These are phyloP conservation scores for Charadrius vociferus DNA, from an alignment of 2,113 vertebrate genomes.

Conservation along the genomic window DNA sequence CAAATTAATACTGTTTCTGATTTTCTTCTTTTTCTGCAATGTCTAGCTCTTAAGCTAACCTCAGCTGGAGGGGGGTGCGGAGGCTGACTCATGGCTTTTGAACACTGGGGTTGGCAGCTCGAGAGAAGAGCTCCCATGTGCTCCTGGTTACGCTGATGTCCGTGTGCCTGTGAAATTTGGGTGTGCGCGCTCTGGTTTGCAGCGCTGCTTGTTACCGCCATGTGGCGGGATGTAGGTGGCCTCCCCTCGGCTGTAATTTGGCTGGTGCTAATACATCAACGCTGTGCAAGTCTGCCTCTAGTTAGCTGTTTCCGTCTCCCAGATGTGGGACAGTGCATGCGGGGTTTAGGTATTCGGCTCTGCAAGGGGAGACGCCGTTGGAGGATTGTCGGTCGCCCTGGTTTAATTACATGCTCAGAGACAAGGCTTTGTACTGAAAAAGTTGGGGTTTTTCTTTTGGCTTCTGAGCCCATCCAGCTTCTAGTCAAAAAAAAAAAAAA, in stretches of 20 bases:
- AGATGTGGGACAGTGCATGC: neutral
- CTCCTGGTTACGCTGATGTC: neutral
- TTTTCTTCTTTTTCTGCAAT: neutral
- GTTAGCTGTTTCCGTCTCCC: neutral
- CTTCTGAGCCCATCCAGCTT: neutral
- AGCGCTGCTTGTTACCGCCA: neutral
- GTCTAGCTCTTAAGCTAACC: neutral
- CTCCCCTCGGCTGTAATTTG: neutral
- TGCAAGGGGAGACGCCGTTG: neutral
- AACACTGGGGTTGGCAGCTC: neutral
- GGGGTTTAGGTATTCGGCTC: neutral
- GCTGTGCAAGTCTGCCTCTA: neutral
- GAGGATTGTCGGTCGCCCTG: neutral
- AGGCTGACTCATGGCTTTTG: neutral
- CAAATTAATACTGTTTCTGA: neutral
- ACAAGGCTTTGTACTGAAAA: neutral
- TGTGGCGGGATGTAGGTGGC: conserved; percentile 26
- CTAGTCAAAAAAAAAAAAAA: neutral
- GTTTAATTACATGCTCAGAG: neutral
- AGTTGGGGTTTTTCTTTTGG: neutral
- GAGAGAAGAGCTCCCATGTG: neutral
- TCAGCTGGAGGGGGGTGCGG: neutral
- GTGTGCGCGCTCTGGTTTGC: neutral
- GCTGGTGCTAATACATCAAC: neutral
- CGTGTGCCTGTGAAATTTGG: neutral